Conservation (phyloP, 1,140 invertebrate genomes). For the Sinella curviseta region DNA sequence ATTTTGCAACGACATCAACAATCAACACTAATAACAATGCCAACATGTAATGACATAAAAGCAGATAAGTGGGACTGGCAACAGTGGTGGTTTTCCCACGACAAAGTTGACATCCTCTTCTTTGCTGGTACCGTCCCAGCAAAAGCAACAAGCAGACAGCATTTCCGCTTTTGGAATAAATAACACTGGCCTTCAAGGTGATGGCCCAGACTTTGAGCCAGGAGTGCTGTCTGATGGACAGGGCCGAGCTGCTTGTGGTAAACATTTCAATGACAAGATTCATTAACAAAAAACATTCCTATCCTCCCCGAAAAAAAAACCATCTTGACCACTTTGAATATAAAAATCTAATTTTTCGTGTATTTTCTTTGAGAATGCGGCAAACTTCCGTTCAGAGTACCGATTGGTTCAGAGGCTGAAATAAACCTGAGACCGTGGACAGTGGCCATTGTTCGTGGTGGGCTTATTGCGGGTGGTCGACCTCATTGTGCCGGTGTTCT, state of each 20-base stretch:
- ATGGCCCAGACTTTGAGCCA: background rate
- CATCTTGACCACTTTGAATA: no score
- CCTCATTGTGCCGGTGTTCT: slow-evolving; percentile 45
- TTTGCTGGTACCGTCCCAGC: background rate
- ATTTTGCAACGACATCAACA: no score
- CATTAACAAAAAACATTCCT: no score
- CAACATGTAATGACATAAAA: background rate
- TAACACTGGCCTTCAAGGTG: background rate
- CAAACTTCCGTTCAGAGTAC: slow-evolving; percentile 41
- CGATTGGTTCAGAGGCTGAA: slow-evolving; percentile 30
- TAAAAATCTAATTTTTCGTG: background rate
- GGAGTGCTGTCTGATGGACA: slow-evolving; percentile 26
- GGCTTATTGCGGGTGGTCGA: slow-evolving; percentile 45
- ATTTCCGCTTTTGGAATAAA: background rate
- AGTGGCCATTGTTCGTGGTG: slow-evolving; percentile 41
- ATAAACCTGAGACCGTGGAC: slow-evolving; percentile 47
- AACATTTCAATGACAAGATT: slow-evolving; percentile 6
- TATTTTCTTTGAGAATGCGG: slow-evolving; percentile 40
- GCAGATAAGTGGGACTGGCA: background rate
- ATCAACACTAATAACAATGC: no score
- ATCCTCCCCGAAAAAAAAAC: no score
- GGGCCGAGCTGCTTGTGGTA: slow-evolving; percentile 40
- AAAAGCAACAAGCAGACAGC: background rate
- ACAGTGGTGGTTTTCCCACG: background rate
- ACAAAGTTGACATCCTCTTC: background rate